Conservation (phyloP, 23 tunicate genomes). For the Styela clava region DNA sequence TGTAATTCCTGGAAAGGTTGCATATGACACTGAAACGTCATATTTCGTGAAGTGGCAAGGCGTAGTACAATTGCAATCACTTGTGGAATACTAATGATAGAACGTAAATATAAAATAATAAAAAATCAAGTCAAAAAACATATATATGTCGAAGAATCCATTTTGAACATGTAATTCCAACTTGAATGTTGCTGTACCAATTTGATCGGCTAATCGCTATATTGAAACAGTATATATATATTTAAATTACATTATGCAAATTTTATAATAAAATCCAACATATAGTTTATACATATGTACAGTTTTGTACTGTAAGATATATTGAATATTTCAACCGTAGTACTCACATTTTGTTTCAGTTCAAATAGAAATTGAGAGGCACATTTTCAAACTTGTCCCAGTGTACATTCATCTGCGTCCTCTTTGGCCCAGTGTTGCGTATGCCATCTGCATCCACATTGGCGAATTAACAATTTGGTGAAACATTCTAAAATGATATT, state of each 20-base stretch:
- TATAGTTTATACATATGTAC: too few species aligned
- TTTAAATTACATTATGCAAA: too few species aligned
- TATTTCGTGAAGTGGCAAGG: conserved; percentile 4
- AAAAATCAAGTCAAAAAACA: background rate
- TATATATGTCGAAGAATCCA: too few species aligned
- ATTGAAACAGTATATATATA: too few species aligned
- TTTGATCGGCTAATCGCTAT: too few species aligned
- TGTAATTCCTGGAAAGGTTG: background rate
- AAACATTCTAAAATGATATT: conserved; percentile 5
- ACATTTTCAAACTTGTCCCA: background rate
- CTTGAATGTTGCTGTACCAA: too few species aligned
- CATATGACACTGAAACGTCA: background rate
- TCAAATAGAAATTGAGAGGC: background rate
- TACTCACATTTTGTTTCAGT: conserved; percentile 2
- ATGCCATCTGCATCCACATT: conserved; percentile 2
- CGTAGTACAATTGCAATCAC: background rate
- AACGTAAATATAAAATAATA: background rate
- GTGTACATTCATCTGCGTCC: background rate
- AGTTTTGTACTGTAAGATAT: too few species aligned
- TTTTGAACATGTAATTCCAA: too few species aligned
- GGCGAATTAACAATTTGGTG: background rate
- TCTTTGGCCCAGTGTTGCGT: background rate
- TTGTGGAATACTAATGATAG: background rate
- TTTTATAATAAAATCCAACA: too few species aligned
- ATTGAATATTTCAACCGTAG: too few species aligned